Evolutionary conservation across 1,140 invertebrate species (phyloP), one percentile per base, ranked within the genome.

Genomic region (Ceratosolen fusciceps): DNA sequence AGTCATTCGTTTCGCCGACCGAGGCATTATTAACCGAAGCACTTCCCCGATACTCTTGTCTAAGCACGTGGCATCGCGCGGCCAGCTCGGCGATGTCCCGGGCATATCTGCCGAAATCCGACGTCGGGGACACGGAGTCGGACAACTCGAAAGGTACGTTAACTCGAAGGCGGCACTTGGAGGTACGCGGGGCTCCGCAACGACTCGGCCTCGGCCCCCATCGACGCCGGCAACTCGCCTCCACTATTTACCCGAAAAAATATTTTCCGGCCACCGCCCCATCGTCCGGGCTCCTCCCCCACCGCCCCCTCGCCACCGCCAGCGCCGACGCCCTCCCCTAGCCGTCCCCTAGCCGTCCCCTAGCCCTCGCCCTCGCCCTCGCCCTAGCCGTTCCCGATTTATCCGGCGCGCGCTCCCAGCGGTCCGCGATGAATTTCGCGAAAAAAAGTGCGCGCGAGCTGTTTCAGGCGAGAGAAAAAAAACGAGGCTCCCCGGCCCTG

Each of bases 381-480:
- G 19, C 9, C 9, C 14, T 21, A 21, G 9, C 9, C 10, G 29
- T 16, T 12, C 47, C 24, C 24, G 29, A 54, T 34, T 68, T 62
- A 10, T 67, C 68, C 43, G 31, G 29, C 26, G 37, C 43, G 71
- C 78, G 77, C 65, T 79, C 73, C 58, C 67, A 74, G 70, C 43
- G 24, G 62, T 79, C 43, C 72, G 60, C 49, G 78, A 37, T 47
- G 78, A 74, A 80, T 74, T 80, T 80, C 71, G 78, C 47, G 72
- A 80, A 80, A 80, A 52, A 74, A n/a, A 79, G n/a, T 74, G 76
- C 72, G 37, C 72, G 52, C 62, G 78, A 74, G 68, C 54, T 70
- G 49, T 62, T 73, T 52, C 60, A n/a, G 56, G 49, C 19, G 19
- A 68, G n/a, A 68, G 74, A 79, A 5, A 54, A 10, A 21, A 9